These are phyloP conservation scores for Todiramphus chloris DNA, from an alignment of 2,113 vertebrate genomes.

Conservation along the genomic window DNA sequence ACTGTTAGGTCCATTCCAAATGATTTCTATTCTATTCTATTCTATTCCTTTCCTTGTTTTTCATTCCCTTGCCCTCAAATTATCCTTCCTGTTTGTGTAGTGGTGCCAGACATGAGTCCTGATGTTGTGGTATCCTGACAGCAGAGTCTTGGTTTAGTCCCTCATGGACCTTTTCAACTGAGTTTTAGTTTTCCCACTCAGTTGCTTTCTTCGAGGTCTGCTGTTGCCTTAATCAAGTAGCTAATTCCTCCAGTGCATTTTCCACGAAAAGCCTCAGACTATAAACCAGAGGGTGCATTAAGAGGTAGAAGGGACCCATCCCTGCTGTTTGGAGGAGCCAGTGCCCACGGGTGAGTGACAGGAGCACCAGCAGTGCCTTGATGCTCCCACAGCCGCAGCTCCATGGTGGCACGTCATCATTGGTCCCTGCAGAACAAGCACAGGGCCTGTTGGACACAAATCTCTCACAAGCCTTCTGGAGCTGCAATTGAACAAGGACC, in stretches of 20 bases:
- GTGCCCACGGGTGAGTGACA: not conserved
- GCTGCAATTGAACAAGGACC: not conserved
- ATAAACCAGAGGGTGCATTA: not conserved
- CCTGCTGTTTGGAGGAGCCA: not conserved
- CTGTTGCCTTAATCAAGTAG: not conserved
- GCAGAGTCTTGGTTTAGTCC: not conserved
- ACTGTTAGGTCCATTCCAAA: not conserved
- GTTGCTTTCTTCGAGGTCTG: not conserved
- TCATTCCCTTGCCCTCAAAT: not conserved
- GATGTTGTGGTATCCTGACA: not conserved
- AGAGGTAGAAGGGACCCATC: not conserved
- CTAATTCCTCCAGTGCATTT: not conserved
- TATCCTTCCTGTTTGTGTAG: not conserved
- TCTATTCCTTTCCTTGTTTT: not conserved
- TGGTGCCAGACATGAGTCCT: not conserved
- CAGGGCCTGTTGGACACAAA: not conserved
- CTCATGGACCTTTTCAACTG: not conserved
- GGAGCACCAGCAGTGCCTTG: not conserved
- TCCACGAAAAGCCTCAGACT: not conserved
- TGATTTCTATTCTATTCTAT: not conserved
- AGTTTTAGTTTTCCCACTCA: not conserved
- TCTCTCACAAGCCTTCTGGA: not conserved
- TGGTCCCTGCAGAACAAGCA: not conserved
- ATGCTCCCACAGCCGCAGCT: not conserved
- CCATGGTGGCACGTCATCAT: accelerated